Base-by-base conservation (phyloP, 1,140 invertebrate genomes). In the Pseudoatta argentina region DNA sequence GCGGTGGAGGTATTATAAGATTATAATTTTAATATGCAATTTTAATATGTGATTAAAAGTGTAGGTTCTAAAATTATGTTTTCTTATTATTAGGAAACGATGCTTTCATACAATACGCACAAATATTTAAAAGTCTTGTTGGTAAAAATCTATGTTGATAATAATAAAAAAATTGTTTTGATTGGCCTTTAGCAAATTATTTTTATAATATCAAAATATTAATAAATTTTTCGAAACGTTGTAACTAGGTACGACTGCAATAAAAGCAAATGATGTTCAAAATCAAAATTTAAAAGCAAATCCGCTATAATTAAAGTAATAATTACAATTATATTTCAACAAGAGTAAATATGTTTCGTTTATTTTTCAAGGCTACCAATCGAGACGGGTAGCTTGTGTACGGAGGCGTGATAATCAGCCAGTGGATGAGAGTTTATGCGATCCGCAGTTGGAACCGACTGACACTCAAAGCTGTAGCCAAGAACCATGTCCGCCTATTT, bases 401-500 rank as follows among this genome's bases (percentile, higher is more conserved):
- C 96, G 97, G 64, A 96, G 97, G 14, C 96, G 96, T 57, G 97
- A 97, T 51, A 95, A 97, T 24, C 96, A 97, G 75, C 94, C 96
- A 24, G 98, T 97, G 0, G 96, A 97, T 64, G 96, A 97, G 10
- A 96, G 96, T 51, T 96, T 99, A 0, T 99, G 98, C 94, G 98
- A 99, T 92, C 96, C 95, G 0, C 96, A 95, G 51, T 94, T 96
- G 59, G 97, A 97, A 93, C 98, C 98, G 6, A 93, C 94, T 10
- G 95, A 96, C 21, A 97, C 96, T 79, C 96, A 98, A 92, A 95
- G 95, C 10, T 99, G 98, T 92, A 97, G 96, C 85, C 96, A 96
- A 16, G 96, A 97, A 4, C 96, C 98, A 0, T 99, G 98, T 95
- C 96, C 97, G n/a, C 96, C 98, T 0, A 96, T 96, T 75, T 99